phyloP scores from a whole-genome alignment of 2,113 vertebrate genomes.

The Clinocottus analis region DNA sequence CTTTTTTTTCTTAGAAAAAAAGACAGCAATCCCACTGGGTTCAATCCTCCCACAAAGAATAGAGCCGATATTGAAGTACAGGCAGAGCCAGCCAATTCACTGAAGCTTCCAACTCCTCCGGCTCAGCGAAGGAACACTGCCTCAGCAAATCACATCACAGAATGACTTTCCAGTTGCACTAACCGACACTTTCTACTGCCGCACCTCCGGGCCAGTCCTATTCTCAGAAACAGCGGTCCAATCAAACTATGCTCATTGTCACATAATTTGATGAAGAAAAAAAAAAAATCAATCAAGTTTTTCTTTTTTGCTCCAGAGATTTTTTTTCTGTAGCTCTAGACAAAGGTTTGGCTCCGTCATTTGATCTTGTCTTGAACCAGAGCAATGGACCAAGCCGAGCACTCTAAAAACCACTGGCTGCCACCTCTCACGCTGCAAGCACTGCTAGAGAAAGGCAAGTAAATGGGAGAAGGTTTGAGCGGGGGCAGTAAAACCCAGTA shows the following conservation, averaged over 20 bases:
- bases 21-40: conserved; percentile 77
- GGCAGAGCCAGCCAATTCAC: conserved; percentile 68
- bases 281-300: conserved; percentile 67
- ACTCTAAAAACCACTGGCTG: conserved; percentile 43
- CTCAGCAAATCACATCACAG: conserved; percentile 79
- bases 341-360: conserved; percentile 28
- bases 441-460: conserved; percentile 64
- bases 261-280: conserved; percentile 69
- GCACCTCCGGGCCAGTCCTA: conserved; percentile 64
- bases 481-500: conserved; percentile 72
- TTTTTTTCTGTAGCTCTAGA: conserved; percentile 11
- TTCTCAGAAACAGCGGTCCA: conserved; percentile 62
- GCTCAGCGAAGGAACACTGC: conserved; percentile 68
- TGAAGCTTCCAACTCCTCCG: conserved; percentile 70
- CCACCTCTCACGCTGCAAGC: conserved; percentile 27
- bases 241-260: conserved; percentile 67
- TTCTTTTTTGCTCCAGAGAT: conserved; percentile 45
- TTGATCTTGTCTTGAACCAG: conserved; percentile 43
- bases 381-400: conserved; percentile 47
- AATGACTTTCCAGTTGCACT: conserved; percentile 66
- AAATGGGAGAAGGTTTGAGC: conserved; percentile 47
- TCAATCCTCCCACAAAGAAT: conserved; percentile 79
- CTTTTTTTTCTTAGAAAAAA: conserved; percentile 62
- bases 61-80: conserved; percentile 76
- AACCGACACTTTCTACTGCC: conserved; percentile 68